Conservation (phyloP, 2,113 vertebrate genomes). For the Lamprologus lemairii region DNA sequence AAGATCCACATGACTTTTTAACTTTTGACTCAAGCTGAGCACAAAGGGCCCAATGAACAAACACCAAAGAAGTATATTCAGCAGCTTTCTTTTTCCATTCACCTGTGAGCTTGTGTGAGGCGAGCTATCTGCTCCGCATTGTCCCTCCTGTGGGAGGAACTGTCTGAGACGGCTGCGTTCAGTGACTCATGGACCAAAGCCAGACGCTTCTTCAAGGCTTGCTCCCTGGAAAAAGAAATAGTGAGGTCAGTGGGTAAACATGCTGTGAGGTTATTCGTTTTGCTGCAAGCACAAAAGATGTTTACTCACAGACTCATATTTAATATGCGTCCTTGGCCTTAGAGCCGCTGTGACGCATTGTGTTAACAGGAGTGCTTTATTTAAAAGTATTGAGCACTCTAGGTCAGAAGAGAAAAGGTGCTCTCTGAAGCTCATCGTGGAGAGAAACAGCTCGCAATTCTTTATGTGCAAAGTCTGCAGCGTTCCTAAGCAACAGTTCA, state of each 20-base stretch:
- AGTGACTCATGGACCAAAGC: slow-evolving; percentile 66
- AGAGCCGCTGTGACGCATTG: background rate
- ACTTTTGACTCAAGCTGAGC: background rate
- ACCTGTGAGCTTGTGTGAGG: slow-evolving; percentile 81
- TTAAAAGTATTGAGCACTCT: background rate
- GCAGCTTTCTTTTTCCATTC: background rate
- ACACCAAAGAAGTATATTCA: background rate
- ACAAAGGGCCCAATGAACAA: background rate
- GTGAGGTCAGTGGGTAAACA: background rate
- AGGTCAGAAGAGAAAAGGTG: background rate
- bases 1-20: background rate
- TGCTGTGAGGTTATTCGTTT: background rate
- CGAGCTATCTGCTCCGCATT: slow-evolving; percentile 65
- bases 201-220: slow-evolving; percentile 65
- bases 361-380: background rate
- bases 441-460: background rate
- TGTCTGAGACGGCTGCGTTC: slow-evolving; percentile 63
- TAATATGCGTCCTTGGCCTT: background rate
- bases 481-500: slow-evolving; percentile 55
- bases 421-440: background rate
- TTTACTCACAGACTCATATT: background rate
- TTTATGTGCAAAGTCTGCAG: slow-evolving; percentile 15
- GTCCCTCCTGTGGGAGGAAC: slow-evolving; percentile 53
- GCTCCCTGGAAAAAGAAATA: slow-evolving; percentile 56
- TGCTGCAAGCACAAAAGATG: background rate